Conservation (phyloP, 1,140 invertebrate species). For the Zaprionus capensis region DNA sequence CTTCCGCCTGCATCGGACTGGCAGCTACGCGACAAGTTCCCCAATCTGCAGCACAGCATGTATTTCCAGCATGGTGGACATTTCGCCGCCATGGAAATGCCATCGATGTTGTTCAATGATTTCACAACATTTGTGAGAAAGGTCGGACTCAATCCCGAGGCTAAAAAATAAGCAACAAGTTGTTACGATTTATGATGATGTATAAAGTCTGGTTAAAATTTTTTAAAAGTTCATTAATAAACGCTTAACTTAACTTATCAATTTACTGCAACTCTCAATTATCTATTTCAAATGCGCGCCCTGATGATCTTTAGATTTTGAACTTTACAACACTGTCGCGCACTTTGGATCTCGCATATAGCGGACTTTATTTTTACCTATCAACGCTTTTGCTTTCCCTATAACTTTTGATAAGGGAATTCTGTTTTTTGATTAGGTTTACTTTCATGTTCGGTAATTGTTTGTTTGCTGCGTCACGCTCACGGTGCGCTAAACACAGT, state of each 20-base stretch:
- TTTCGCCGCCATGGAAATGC: conserved; percentile 93
- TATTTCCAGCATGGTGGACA: conserved; percentile 90
- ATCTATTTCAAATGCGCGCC: neutral
- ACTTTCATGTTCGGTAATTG: neutral
- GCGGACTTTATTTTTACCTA: neutral
- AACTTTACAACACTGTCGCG: neutral
- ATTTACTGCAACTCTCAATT: neutral
- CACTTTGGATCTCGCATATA: neutral
- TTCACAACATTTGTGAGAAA: conserved; percentile 80
- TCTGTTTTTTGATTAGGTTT: neutral
- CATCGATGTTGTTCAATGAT: conserved; percentile 89
- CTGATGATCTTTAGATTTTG: neutral
- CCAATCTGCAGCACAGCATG: conserved; percentile 88
- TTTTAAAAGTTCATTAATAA: conserved; percentile 4
- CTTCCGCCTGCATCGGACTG: conserved; percentile 86
- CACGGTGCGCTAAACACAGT: neutral
- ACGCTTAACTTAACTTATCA: neutral
- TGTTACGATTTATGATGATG: neutral
- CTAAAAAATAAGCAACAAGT: neutral
- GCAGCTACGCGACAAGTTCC: conserved; percentile 86
- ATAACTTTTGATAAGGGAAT: neutral
- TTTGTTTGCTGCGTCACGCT: neutral
- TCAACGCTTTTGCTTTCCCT: neutral
- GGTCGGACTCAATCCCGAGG: conserved; percentile 37
- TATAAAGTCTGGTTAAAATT: neutral